Conservation (phyloP, 2,797 vertebrate genomes). For the Fratercula arctica region DNA sequence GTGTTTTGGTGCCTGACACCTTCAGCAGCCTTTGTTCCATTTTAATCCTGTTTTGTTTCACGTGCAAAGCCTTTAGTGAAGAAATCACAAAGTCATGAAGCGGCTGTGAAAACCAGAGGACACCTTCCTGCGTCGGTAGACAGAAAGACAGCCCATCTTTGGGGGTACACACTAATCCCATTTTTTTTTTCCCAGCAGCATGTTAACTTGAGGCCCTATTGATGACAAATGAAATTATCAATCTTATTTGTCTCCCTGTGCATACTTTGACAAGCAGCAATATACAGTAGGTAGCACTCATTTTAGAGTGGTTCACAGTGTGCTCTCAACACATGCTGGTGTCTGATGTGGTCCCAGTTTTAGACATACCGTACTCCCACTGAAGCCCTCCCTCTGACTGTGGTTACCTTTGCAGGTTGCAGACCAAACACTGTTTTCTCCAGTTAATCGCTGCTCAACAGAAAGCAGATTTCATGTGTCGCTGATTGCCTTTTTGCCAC, state of each 20-base stretch:
- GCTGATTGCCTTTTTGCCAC: background rate
- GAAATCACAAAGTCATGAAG: background rate
- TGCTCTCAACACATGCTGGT: too few species aligned
- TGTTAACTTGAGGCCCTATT: background rate
- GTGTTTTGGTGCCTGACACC: background rate
- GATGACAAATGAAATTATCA: background rate
- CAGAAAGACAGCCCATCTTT: background rate
- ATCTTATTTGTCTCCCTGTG: background rate
- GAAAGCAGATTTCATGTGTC: background rate
- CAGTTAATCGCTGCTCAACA: background rate
- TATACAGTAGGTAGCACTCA: background rate
- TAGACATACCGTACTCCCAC: fast-evolving
- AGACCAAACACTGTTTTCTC: background rate
- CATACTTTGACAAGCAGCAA: background rate
- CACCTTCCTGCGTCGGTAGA: background rate
- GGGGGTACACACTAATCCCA: background rate
- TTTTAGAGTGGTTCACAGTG: background rate
- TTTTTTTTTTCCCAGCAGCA: background rate
- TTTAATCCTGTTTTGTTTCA: background rate
- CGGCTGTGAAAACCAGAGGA: background rate
- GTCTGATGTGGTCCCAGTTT: background rate
- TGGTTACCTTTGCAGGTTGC: background rate
- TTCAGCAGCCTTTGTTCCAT: background rate
- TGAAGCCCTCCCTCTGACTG: background rate
- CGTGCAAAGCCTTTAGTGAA: background rate